Conservation (phyloP, 1,140 invertebrate species). For the Linepithema humile region DNA sequence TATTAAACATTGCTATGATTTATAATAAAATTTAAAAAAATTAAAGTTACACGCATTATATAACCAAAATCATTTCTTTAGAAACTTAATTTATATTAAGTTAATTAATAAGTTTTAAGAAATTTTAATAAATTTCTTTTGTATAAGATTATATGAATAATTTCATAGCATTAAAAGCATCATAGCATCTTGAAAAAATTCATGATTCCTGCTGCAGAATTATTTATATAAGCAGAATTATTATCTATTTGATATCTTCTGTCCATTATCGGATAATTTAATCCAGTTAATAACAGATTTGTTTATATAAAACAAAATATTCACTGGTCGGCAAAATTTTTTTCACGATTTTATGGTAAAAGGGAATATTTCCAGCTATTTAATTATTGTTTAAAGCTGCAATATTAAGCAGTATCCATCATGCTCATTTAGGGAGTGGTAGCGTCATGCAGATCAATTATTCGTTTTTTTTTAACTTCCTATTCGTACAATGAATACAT, state of each 20-base stretch:
- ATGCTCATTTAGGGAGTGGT: neutral
- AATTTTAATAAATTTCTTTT: neutral
- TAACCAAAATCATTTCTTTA: neutral
- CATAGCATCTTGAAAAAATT: too few species aligned
- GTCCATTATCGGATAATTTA: too few species aligned
- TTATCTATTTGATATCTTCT: too few species aligned
- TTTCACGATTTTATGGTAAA: neutral
- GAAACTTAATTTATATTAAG: too few species aligned
- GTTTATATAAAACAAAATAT: neutral
- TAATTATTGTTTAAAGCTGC: slow-evolving; percentile 11
- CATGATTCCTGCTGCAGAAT: too few species aligned
- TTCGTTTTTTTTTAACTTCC: neutral
- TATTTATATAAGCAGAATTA: too few species aligned
- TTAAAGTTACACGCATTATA: too few species aligned
- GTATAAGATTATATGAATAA: neutral
- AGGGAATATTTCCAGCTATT: neutral
- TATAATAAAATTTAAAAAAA: too few species aligned
- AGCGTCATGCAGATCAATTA: neutral
- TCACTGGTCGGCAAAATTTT: neutral
- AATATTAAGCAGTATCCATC: slow-evolving; percentile 21
- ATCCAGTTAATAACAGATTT: neutral
- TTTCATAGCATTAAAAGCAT: neutral
- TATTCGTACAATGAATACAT: neutral
- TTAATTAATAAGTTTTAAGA: neutral
- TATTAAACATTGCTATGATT: too few species aligned